phyloP scores from a whole-genome alignment of 1,140 invertebrate genomes.

The Planococcus citri region DNA sequence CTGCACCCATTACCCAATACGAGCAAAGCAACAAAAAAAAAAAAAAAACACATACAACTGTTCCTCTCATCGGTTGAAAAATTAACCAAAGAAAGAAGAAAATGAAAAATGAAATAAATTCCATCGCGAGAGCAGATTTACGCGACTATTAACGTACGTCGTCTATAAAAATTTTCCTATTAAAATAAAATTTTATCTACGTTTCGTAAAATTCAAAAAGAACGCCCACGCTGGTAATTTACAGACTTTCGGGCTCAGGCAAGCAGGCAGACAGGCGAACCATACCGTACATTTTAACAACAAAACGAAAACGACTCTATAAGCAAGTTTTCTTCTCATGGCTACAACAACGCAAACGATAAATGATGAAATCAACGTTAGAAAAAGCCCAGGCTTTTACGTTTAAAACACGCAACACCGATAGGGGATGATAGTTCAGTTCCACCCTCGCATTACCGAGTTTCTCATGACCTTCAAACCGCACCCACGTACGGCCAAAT shows the following conservation, averaged over 20 bases:
- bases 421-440: not conserved
- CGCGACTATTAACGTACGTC: not conserved
- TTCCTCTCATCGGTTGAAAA: too few relatives aligned
- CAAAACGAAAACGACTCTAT: too few relatives aligned
- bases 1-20: too few relatives aligned
- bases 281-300: too few relatives aligned
- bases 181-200: not conserved
- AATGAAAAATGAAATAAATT: too few relatives aligned
- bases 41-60: too few relatives aligned
- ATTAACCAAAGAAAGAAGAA: too few relatives aligned
- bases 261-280: too few relatives aligned
- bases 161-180: not conserved
- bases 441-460: not conserved
- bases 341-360: too few relatives aligned
- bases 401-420: not conserved
- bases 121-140: too few relatives aligned
- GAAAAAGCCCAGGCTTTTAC: not conserved
- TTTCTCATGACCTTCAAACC: slow-evolving; percentile 2
- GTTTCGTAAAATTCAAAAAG: not conserved
- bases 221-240: not conserved
- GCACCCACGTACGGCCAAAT: not conserved
- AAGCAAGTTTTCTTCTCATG: too few relatives aligned
- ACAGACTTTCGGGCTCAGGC: not conserved
- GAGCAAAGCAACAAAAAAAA: too few relatives aligned
- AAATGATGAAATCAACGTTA: not conserved